Evolutionary conservation across 2,797 vertebrate genomes (phyloP).

Genomic region (Morelia viridis): DNA sequence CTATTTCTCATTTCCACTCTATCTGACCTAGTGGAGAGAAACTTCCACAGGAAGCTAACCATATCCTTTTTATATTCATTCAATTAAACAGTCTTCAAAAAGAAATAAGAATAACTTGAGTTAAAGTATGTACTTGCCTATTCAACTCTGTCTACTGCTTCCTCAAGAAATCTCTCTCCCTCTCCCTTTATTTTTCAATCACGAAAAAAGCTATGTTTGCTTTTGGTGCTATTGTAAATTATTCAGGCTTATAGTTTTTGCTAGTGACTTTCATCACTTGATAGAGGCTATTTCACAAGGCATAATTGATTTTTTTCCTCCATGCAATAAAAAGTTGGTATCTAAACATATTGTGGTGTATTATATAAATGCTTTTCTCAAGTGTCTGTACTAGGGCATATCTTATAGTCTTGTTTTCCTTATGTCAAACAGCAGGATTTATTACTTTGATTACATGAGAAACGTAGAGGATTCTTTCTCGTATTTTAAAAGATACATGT

Average conservation of each 20-base stretch:
- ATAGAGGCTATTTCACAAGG: background rate
- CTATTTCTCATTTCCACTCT: background rate
- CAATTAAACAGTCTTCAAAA: constrained; percentile 7
- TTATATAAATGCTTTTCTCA: constrained; percentile 21
- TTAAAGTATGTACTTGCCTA: constrained; percentile 13
- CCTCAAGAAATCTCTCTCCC: background rate
- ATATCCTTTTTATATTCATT: background rate
- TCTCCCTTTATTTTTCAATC: background rate
- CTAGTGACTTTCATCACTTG: background rate
- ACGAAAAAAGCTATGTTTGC: constrained; percentile 26
- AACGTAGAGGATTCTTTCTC: background rate
- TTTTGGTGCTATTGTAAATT: constrained; percentile 20
- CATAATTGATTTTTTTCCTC: background rate
- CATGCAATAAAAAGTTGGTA: background rate
- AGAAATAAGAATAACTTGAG: constrained; percentile 16
- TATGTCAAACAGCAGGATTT: background rate
- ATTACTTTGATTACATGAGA: background rate
- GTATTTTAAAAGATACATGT: accelerated
- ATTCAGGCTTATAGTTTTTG: background rate
- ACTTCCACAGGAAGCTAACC: background rate
- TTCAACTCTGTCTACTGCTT: background rate
- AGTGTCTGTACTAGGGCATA: background rate
- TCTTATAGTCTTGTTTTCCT: background rate
- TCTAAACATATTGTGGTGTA: background rate
- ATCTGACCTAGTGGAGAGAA: background rate